Evolutionary conservation across 2,113 vertebrate species (phyloP).

Genomic region (Apteryx owenii): DNA sequence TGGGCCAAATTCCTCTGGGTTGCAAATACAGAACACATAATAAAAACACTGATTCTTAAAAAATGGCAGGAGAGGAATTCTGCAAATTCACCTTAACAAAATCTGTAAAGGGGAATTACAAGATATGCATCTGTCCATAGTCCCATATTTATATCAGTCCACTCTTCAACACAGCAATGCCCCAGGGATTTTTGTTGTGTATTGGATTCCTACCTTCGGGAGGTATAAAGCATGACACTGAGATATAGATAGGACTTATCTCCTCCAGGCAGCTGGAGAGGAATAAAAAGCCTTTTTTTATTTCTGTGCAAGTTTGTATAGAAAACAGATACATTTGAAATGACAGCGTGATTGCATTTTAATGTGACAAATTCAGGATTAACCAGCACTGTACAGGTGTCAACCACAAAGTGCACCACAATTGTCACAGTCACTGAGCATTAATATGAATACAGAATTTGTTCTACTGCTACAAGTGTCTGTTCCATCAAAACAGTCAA

Average conservation of each 20-base stretch:
- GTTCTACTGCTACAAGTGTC: background rate
- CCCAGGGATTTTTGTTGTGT: background rate
- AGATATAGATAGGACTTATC: constrained; percentile 33
- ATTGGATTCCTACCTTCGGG: background rate
- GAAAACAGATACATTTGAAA: constrained; percentile 15
- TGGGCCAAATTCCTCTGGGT: background rate
- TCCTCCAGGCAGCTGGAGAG: constrained; percentile 42
- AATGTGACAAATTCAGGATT: constrained; percentile 46
- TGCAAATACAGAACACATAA: background rate
- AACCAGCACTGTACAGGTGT: constrained; percentile 41
- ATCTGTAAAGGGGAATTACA: background rate
- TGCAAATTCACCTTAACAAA: background rate
- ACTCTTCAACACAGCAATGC: background rate
- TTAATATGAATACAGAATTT: background rate
- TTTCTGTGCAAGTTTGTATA: constrained; percentile 14
- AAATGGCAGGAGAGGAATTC: background rate
- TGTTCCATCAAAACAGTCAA: background rate
- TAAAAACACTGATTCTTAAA: background rate
- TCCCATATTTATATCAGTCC: background rate
- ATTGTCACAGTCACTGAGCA: constrained; percentile 9
- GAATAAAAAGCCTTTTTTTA: constrained; percentile 28
- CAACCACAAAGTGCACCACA: constrained; percentile 12
- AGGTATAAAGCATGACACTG: background rate
- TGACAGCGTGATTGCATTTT: constrained; percentile 44
- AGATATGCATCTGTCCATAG: background rate